These are phyloP conservation scores for Pogoniulus pusillus DNA, from an alignment of 2,797 vertebrate genomes.

Conservation along the genomic window DNA sequence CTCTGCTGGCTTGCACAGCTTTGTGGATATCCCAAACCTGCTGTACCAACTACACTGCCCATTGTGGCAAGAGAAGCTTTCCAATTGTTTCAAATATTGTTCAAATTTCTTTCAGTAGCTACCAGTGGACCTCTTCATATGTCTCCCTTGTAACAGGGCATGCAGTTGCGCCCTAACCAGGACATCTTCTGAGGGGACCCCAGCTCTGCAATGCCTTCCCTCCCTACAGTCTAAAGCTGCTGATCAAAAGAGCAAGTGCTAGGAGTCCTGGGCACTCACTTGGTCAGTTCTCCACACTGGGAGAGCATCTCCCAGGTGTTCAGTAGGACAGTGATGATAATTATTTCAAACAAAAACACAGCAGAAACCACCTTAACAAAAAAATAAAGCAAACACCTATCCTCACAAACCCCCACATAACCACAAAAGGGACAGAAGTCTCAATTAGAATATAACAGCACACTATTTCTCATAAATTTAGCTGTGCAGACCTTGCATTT, in stretches of 20 bases:
- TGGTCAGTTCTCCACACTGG: not conserved
- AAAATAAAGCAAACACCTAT: accelerated
- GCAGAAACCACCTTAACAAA: not conserved
- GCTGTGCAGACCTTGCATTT: not conserved
- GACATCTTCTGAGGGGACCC: not conserved
- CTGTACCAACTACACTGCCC: not conserved
- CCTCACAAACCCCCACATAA: not conserved
- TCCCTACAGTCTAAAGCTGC: not conserved
- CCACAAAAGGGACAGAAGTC: not conserved
- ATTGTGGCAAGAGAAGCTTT: not conserved
- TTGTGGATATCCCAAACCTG: not conserved
- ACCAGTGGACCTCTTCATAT: not conserved
- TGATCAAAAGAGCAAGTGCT: not conserved
- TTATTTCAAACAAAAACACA: not conserved
- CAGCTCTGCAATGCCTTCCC: not conserved
- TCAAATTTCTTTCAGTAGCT: not conserved
- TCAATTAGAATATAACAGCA: not conserved
- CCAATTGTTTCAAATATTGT: too few species aligned
- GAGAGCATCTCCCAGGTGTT: not conserved
- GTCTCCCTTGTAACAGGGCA: not conserved
- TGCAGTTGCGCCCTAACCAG: not conserved
- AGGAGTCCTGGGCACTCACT: too few species aligned
- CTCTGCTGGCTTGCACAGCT: not conserved
- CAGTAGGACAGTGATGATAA: not conserved
- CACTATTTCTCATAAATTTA: not conserved